Evolutionary conservation across 2,888 invertebrate species (phyloP), one percentile per base, ranked within the genome.

Genomic region (Ichneumoninae sp.): DNA sequence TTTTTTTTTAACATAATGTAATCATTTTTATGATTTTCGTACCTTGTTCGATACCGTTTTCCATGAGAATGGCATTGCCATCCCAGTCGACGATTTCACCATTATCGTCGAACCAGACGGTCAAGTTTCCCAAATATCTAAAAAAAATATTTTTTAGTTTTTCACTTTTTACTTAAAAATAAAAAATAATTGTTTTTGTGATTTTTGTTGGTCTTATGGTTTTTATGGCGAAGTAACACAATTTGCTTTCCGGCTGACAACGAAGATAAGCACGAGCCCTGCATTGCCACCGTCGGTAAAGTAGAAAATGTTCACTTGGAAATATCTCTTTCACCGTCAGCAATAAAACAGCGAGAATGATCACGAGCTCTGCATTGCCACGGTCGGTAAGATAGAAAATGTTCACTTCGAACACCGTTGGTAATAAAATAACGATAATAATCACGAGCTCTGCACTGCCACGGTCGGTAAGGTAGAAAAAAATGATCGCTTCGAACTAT

Each of bases 61-160:
- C 95, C 89, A 97, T 92, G 88, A 95, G 96, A 83, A 97, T 95
- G 0, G 97, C 97, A 79, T 96, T 95, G 0, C 98, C 98, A n/a
- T 95, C 94, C 95, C 96, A 97, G 8, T 93, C 90, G 7, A 94
- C 93, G 0, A 97, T 94, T 83, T 96, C 95, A 5, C 98, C 98
- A 0, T 94, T 90, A 0, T 95, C 94, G 92, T 98, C 95, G 90
- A 98, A 97, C 88, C 93, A 95, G 0, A 98, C 95, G 36, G 96
- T 96, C 71, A 98, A 94, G 91, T 96, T 95, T 13, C 98, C 98
- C 57, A 98, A 94, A 92, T 98, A 98, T 90, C 95, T 95, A 19
- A 92, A 94, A 89, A 40, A 40, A 26, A 1, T 16, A 50, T 3
- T 36, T 36, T 44, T 3, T 44, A 65, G 36, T 52, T n/a, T 70